Conservation (phyloP, 2,888 invertebrate species). For the Ethmia dodecea region DNA sequence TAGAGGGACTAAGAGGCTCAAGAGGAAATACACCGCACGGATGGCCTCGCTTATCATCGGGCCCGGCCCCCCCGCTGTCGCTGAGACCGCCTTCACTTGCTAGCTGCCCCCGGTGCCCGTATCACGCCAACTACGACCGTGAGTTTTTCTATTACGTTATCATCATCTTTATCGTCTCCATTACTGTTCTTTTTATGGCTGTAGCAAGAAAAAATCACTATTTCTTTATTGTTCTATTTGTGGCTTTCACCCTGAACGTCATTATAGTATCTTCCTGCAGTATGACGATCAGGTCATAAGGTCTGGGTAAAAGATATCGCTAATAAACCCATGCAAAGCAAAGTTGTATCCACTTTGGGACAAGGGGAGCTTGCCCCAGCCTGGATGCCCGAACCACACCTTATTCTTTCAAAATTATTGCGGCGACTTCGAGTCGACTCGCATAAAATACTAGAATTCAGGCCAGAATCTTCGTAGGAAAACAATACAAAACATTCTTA, state of each 20-base stretch:
- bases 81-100: constrained; percentile 70
- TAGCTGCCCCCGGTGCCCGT: constrained; percentile 64
- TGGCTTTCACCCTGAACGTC: neutral
- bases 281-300: neutral
- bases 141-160: constrained; percentile 12
- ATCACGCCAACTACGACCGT: constrained; percentile 55
- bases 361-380: no score
- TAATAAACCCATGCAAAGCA: no score
- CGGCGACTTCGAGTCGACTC: no score
- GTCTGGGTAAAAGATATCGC: no score
- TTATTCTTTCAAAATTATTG: no score
- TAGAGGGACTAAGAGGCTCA: constrained; percentile 68
- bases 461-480: no score
- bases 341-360: no score
- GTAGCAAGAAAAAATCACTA: neutral
- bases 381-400: no score
- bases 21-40: constrained; percentile 63
- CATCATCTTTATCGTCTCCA: neutral
- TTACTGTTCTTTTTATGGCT: no score
- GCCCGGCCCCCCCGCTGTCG: constrained; percentile 36
- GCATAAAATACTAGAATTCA: no score
- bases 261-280: neutral
- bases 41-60: constrained; percentile 63
- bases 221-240: neutral
- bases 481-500: no score